A percentile compares a stretch with the other conserved stretches of the same genome.
Evolutionary conservation across 1,140 invertebrate species (phyloP).

Genomic region (Drosophila navojoa): DNA sequence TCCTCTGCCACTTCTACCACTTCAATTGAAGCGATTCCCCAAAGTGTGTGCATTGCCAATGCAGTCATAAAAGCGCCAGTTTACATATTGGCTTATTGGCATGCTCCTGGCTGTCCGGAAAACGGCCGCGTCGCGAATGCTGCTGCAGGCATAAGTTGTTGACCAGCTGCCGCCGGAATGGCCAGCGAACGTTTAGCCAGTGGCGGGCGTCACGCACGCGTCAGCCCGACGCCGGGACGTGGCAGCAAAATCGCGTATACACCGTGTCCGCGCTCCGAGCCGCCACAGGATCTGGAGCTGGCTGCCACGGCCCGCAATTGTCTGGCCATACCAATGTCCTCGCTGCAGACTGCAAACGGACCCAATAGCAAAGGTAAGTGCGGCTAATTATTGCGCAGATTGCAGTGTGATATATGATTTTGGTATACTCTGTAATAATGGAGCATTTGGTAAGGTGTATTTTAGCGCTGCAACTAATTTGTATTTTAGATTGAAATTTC

Average conservation of each 20-base stretch:
- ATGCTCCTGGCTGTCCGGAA: neutral
- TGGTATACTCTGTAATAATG: neutral
- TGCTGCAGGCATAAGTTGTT: slow-evolving; percentile 8
- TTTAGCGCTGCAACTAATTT: too few species aligned
- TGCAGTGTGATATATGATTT: neutral
- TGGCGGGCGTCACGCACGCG: slow-evolving; percentile 72
- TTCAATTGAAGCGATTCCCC: slow-evolving; percentile 17
- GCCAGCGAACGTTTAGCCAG: slow-evolving; percentile 60
- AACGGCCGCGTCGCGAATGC: slow-evolving; percentile 1
- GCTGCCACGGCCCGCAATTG: slow-evolving; percentile 61
- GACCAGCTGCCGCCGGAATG: slow-evolving; percentile 46
- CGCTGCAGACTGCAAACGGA: slow-evolving; percentile 79
- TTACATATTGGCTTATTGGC: slow-evolving; percentile 12
- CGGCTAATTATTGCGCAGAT: slow-evolving; percentile 28
- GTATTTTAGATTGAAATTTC: too few species aligned
- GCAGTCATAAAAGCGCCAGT: slow-evolving; percentile 7
- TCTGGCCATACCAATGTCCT: slow-evolving; percentile 76
- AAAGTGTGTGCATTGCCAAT: slow-evolving; percentile 21
- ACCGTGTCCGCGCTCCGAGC: slow-evolving; percentile 85
- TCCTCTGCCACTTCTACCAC: slow-evolving; percentile 46
- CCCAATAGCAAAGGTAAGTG: slow-evolving; percentile 65
- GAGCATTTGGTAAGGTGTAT: neutral
- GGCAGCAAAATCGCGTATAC: slow-evolving; percentile 85
- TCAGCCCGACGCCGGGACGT: slow-evolving; percentile 85
- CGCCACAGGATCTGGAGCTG: slow-evolving; percentile 84